These are phyloP conservation scores for Argya squamiceps DNA, from an alignment of 2,797 vertebrate genomes.

Conservation along the genomic window DNA sequence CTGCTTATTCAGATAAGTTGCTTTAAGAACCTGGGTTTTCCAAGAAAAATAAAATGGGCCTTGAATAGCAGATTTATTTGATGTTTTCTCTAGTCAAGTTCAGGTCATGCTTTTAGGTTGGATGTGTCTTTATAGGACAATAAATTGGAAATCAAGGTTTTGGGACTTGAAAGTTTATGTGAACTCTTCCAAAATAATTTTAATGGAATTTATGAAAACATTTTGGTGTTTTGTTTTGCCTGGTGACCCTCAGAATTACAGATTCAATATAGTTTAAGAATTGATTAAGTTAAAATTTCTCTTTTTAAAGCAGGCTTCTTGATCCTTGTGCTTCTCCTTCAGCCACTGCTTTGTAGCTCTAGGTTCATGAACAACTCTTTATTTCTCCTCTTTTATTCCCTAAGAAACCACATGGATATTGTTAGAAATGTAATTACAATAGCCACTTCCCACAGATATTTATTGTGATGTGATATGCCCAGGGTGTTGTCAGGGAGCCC, in stretches of 20 bases:
- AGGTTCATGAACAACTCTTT: background rate
- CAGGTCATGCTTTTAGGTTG: background rate
- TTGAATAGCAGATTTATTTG: background rate
- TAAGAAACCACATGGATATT: background rate
- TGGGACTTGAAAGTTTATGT: background rate
- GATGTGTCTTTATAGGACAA: background rate
- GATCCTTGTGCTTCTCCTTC: background rate
- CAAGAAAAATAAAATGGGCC: background rate
- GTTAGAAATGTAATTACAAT: background rate
- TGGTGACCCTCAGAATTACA: background rate
- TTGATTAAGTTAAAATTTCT: background rate
- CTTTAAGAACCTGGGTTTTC: background rate
- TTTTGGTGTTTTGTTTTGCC: background rate
- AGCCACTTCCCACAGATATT: background rate
- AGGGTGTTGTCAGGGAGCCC: background rate
- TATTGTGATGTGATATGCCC: background rate
- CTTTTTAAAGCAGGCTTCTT: background rate
- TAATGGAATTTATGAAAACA: background rate
- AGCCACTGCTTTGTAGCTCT: background rate
- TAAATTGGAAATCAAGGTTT: background rate
- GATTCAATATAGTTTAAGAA: background rate
- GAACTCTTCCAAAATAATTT: background rate
- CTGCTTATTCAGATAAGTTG: background rate
- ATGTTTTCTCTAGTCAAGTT: background rate
- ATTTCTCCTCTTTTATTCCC: background rate